These are phyloP conservation scores for Thaumetopoea pityocampa DNA, from an alignment of 1,140 invertebrate genomes.

Conservation along the genomic window DNA sequence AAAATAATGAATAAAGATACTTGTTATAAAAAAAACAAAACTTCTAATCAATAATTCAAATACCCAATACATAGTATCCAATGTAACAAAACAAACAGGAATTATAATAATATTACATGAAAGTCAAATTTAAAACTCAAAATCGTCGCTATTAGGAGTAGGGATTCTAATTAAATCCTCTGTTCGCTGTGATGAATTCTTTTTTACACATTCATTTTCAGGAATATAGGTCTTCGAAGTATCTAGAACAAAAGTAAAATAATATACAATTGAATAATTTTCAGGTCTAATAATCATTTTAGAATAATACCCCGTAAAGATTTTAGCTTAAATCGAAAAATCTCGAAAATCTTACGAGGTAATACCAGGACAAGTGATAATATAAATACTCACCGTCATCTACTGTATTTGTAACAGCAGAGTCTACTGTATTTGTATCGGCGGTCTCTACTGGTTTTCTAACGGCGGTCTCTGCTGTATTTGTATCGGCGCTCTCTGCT, in stretches of 20 bases:
- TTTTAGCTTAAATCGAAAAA: no score
- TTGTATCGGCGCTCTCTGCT: no score
- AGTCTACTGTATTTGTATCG: no score
- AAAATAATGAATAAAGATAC: background rate
- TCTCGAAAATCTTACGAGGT: no score
- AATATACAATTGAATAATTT: background rate
- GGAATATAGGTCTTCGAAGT: conserved; percentile 23
- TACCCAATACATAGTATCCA: no score
- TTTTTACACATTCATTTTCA: conserved; percentile 5
- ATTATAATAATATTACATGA: no score
- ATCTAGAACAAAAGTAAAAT: conserved; percentile 16
- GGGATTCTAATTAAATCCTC: conserved; percentile 15
- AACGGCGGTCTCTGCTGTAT: no score
- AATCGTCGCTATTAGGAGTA: conserved; percentile 39
- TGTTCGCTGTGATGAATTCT: background rate
- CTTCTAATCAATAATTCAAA: no score
- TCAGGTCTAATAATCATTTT: no score
- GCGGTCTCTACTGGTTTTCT: no score
- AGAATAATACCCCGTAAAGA: no score
- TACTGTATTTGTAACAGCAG: conserved; percentile 7
- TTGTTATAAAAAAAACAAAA: conserved; percentile 1
- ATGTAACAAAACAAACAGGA: no score
- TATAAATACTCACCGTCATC: conserved; percentile 21
- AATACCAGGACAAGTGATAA: background rate
- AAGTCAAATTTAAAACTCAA: conserved; percentile 35